Evolutionary conservation across 2,113 vertebrate genomes (phyloP).

Genomic region (Dromaius novaehollandiae): DNA sequence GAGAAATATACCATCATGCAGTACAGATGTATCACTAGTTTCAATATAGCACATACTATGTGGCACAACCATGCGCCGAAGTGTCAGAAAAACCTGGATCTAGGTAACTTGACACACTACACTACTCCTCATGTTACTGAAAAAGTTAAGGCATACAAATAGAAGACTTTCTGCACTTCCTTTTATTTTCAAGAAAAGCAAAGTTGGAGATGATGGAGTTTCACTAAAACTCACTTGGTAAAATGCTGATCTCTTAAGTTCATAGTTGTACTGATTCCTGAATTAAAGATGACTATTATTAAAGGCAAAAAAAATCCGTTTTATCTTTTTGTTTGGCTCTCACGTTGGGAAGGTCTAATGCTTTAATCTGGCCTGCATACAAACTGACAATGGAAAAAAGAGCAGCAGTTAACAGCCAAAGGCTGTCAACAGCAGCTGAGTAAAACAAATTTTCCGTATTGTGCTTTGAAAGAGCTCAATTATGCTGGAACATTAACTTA

Average conservation of each 20-base stretch:
- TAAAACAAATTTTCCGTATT: background rate
- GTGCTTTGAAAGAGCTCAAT: background rate
- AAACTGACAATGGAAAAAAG: background rate
- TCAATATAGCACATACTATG: background rate
- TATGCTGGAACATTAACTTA: background rate
- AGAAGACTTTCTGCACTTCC: background rate
- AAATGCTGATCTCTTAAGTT: background rate
- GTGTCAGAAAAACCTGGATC: background rate
- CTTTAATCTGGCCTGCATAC: conserved; percentile 20
- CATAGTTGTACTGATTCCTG: background rate
- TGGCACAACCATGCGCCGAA: background rate
- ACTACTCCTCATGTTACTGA: background rate
- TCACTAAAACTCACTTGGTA: background rate
- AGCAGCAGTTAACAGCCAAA: conserved; percentile 2
- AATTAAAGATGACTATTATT: background rate
- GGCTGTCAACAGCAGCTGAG: conserved; percentile 14
- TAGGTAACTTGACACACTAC: background rate
- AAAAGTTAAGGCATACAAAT: background rate
- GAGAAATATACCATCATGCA: background rate
- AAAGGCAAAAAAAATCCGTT: background rate
- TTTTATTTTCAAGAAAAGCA: background rate
- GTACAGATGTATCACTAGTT: background rate
- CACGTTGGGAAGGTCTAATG: background rate
- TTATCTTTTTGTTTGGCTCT: background rate
- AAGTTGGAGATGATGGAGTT: background rate